Percentiles rank a stretch among this genome's conserved stretches.
Conservation (phyloP, 30 jellyfish, hydroid and myxozoan species). For the Aurelia coerulea region DNA sequence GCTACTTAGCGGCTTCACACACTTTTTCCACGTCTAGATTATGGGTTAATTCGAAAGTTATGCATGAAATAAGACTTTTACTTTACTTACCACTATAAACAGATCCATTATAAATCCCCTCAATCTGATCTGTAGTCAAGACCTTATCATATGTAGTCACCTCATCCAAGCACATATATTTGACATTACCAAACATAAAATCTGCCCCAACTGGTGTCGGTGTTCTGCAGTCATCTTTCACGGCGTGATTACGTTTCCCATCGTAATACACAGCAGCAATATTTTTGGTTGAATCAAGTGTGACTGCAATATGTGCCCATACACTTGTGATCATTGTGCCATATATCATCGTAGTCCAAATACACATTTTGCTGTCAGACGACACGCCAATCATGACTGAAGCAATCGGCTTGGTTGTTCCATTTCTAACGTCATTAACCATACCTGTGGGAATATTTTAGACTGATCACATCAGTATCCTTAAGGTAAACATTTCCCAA, state of each 20-base stretch:
- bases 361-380: constrained; percentile 2
- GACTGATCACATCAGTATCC: too few relatives aligned
- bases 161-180: constrained; percentile 39
- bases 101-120: constrained; percentile 26
- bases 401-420: constrained; percentile 37
- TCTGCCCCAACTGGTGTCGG: background rate
- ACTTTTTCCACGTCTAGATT: too few relatives aligned
- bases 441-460: background rate
- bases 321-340: constrained; percentile 27
- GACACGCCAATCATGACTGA: constrained; percentile 23
- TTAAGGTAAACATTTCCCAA: too few relatives aligned
- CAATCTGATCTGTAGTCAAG: constrained; percentile 6
- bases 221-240: background rate
- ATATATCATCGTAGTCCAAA: constrained; percentile 48
- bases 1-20: too few relatives aligned
- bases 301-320: constrained; percentile 48
- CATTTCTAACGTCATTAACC: constrained; percentile 48
- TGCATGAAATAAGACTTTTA: background rate
- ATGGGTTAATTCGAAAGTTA: too few relatives aligned
- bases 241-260: constrained; percentile 12
- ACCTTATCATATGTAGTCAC: constrained; percentile 11
- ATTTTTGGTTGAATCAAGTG: constrained; percentile 4
- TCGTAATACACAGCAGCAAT: constrained; percentile 16
- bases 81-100: constrained; percentile 34
- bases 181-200: background rate